Evolutionary conservation across 2,888 invertebrate species (phyloP).

Genomic region (Dendrolimus pini): DNA sequence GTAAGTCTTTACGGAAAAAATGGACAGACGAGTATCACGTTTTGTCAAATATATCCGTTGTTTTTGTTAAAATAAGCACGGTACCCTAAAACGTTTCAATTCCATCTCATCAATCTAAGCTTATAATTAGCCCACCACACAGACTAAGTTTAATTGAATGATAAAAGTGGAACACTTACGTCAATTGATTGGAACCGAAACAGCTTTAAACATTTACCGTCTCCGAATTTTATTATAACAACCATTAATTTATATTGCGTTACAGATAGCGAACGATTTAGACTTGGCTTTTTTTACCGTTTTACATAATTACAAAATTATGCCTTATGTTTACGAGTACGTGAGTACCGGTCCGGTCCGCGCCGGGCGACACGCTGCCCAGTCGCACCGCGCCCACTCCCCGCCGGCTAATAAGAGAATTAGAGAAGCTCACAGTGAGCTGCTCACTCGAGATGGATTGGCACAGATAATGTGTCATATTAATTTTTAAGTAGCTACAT

Average conservation of each 20-base stretch:
- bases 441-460: slow-evolving; percentile 49
- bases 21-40: no score
- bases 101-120: no score
- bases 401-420: slow-evolving; percentile 43
- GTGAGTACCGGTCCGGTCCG: slow-evolving; percentile 22
- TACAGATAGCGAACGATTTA: slow-evolving; percentile 65
- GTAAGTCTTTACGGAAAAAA: no score
- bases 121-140: no score
- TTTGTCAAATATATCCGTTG: no score
- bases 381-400: slow-evolving; percentile 49
- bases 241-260: slow-evolving; percentile 67
- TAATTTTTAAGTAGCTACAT: slow-evolving; percentile 54
- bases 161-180: slow-evolving; percentile 56
- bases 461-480: slow-evolving; percentile 60
- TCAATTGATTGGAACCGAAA: slow-evolving; percentile 50
- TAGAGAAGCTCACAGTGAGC: slow-evolving; percentile 39
- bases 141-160: slow-evolving; percentile 39
- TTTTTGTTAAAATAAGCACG: not conserved
- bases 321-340: slow-evolving; percentile 57
- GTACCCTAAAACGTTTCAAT: not conserved
- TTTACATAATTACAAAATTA: slow-evolving; percentile 73
- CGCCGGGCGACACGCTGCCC: not conserved
- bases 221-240: slow-evolving; percentile 58
- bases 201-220: slow-evolving; percentile 55
- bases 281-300: slow-evolving; percentile 60